Conservation (phyloP, 2,888 invertebrate species). For the Hirtodrosophila cameraria region DNA sequence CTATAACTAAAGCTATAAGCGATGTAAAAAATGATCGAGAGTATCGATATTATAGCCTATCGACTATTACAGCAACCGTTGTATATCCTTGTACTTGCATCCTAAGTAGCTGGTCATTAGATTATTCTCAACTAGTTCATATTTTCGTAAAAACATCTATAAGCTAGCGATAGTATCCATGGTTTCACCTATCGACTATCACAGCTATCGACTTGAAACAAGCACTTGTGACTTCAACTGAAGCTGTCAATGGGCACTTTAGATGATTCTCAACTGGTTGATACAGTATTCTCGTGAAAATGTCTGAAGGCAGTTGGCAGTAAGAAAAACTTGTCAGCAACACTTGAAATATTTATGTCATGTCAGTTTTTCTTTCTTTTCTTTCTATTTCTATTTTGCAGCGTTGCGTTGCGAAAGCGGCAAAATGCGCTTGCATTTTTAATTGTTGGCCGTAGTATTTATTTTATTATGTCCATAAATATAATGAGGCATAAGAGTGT, state of each 20-base stretch:
- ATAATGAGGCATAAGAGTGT: conserved; percentile 74
- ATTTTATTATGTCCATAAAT: conserved; percentile 81
- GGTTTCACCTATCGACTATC: too few species aligned
- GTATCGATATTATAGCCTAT: too few species aligned
- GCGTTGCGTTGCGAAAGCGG: conserved; percentile 67
- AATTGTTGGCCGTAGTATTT: conserved; percentile 79
- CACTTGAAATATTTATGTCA: conserved; percentile 80
- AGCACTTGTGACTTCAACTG: not conserved
- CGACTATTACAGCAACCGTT: too few species aligned
- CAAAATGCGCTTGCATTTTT: conserved; percentile 73
- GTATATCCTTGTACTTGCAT: too few species aligned
- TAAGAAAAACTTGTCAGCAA: conserved; percentile 30
- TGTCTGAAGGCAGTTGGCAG: conserved; percentile 3
- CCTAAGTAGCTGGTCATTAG: too few species aligned
- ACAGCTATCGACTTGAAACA: too few species aligned
- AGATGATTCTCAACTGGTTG: conserved; percentile 1
- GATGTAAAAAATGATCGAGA: too few species aligned
- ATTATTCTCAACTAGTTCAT: too few species aligned
- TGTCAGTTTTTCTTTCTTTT: conserved; percentile 58
- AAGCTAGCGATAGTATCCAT: too few species aligned
- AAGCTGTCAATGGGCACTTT: not conserved
- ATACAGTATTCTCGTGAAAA: conserved; percentile 40
- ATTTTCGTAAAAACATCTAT: too few species aligned
- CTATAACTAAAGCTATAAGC: too few species aligned
- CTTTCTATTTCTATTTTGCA: conserved; percentile 27